Evolutionary conservation across 1,140 invertebrate genomes (phyloP), one percentile per base, ranked within the genome.

Genomic region (Rhyzopertha dominica): DNA sequence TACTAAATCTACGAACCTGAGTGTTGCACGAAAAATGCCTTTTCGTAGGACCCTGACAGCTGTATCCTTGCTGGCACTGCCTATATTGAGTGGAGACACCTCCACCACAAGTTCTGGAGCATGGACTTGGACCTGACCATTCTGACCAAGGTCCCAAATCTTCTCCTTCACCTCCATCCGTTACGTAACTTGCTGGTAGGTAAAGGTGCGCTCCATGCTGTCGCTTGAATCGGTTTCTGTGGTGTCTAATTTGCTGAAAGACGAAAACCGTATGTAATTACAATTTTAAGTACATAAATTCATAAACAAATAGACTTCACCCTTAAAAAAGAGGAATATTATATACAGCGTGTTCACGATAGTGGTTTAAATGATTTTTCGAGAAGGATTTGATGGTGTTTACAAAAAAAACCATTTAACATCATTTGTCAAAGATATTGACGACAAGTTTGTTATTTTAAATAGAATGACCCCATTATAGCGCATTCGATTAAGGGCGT

Each of bases 21-120:
- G 89, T 83, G 63, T 94, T 91, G 61, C 91, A 95, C 2, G 90
- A 93, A 65, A 89, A 88, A 72, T 87, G 91, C 63, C 85, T 82
- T 29, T 79, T 84, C 39, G 74, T 74, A 1, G 88, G 79, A 9
- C 90, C 91, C 4, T 68, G 72, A 59, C 91, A 95, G 9, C 63
- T 62, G 16, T 71, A 84, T 77, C 77, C 76, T 55, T 72, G 40
- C 44, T 78, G 68, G 67, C 87, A 90, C 59, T 78, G 77, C 54
- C 87, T 75, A 20, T 76, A 79, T 62, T 88, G 84, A 53, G 74
- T 80, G 17, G 85, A 76, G 2, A 94, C 87, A 29, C 90, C 90
- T n/a, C 90, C 90, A 1, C 89, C 90, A 61, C 90, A 94, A n/a
- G 85, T 79, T 30, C 90, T 72, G 2, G 87, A 91, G 65, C 90